These are phyloP conservation scores for Pomacea maculata DNA, from an alignment of 1,140 invertebrate genomes.

Conservation along the genomic window DNA sequence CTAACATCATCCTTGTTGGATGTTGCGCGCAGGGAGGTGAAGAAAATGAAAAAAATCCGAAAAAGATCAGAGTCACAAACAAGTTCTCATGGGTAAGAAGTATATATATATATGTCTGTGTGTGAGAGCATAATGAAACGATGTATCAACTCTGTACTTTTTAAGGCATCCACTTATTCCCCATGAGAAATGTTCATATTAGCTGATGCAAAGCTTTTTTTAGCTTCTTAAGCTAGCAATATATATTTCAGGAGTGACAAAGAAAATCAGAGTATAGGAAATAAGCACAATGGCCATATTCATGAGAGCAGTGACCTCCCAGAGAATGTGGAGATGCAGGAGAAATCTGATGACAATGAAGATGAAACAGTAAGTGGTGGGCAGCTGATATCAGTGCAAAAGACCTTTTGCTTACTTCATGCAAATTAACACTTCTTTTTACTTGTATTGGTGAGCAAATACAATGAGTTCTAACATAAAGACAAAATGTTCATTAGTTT, in stretches of 20 bases:
- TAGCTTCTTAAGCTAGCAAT: neutral
- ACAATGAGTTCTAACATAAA: too few relatives aligned
- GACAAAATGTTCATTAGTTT: too few relatives aligned
- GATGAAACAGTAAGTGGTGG: conserved; percentile 18
- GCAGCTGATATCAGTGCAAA: neutral
- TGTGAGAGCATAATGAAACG: too few relatives aligned
- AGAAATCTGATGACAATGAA: conserved; percentile 33
- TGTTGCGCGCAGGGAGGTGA: conserved; percentile 75
- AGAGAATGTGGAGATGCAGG: conserved; percentile 26
- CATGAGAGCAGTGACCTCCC: conserved; percentile 34
- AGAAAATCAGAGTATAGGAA: conserved; percentile 44
- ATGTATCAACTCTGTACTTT: too few relatives aligned
- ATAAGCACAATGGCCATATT: conserved; percentile 16
- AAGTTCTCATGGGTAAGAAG: conserved; percentile 19
- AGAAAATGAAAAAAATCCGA: conserved; percentile 70
- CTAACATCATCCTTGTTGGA: conserved; percentile 62
- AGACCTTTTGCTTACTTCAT: neutral
- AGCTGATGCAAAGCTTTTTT: neutral
- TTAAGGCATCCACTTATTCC: neutral
- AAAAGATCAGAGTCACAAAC: conserved; percentile 42
- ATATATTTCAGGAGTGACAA: conserved; percentile 49
- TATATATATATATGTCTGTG: neutral
- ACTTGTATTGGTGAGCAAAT: neutral
- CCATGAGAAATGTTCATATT: neutral
- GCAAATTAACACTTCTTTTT: neutral